Percentiles rank a stretch among this genome's conserved stretches.
These are phyloP conservation scores for Micrasema minimum DNA, from an alignment of 1,140 invertebrate species.

Conservation along the genomic window DNA sequence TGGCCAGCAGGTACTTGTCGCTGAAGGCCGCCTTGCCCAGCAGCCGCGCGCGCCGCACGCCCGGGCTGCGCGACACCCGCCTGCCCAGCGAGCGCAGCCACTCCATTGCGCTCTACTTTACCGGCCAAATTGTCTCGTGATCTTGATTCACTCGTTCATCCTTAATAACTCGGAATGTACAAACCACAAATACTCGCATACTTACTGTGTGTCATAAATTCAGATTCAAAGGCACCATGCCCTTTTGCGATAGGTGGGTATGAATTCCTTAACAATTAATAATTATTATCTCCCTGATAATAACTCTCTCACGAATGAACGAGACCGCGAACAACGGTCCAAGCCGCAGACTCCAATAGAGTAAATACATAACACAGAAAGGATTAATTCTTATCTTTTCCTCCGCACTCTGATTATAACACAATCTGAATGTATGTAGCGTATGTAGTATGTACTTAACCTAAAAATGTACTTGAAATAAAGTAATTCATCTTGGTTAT, in stretches of 20 bases:
- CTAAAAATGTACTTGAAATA: slow-evolving; percentile 12
- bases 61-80: slow-evolving; percentile 30
- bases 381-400: slow-evolving; percentile 6
- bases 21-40: slow-evolving; percentile 69
- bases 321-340: slow-evolving; percentile 17
- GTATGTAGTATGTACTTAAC: not conserved
- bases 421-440: too few relatives aligned
- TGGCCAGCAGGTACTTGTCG: slow-evolving; percentile 81
- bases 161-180: not conserved
- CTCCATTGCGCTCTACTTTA: too few relatives aligned
- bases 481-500: too few relatives aligned
- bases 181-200: not conserved
- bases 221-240: slow-evolving; percentile 17
- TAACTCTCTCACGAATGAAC: not conserved
- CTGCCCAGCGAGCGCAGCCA: too few relatives aligned
- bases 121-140: too few relatives aligned
- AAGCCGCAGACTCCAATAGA: slow-evolving; percentile 2
- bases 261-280: not conserved
- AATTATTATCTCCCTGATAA: not conserved
- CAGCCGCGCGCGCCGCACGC: slow-evolving; percentile 37
- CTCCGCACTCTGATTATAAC: not conserved
- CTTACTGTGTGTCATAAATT: slow-evolving; percentile 10
- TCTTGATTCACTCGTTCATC: too few relatives aligned
- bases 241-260: not conserved
- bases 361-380: slow-evolving; percentile 13